phyloP scores from a whole-genome alignment of 1,140 invertebrate genomes.

The Heterodera carotae region DNA sequence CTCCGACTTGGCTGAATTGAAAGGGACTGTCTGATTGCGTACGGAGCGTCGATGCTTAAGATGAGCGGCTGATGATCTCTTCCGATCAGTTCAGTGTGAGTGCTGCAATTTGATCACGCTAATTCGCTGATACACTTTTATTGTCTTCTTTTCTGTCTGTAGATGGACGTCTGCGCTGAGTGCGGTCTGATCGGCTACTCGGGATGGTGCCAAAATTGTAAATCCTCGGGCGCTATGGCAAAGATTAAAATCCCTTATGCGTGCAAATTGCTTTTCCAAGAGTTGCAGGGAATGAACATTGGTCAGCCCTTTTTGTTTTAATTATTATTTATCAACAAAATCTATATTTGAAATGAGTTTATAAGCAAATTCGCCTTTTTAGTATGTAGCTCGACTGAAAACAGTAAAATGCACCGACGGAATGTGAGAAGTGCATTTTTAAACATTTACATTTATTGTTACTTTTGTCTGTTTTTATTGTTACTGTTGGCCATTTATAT shows the following conservation, averaged over 20 bases:
- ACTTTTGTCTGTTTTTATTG: too few relatives aligned
- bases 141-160: not conserved
- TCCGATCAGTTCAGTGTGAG: slow-evolving; percentile 83
- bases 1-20: slow-evolving; percentile 98
- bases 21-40: slow-evolving; percentile 95
- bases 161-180: slow-evolving; percentile 89
- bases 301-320: slow-evolving; percentile 76
- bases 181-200: slow-evolving; percentile 91
- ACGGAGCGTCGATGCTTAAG: slow-evolving; percentile 93
- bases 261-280: slow-evolving; percentile 97
- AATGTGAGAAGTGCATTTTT: not conserved
- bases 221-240: slow-evolving; percentile 73
- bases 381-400: not conserved
- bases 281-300: slow-evolving; percentile 97
- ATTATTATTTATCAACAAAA: too few relatives aligned
- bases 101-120: slow-evolving; percentile 8
- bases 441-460: not conserved
- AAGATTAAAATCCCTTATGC: slow-evolving; percentile 96
- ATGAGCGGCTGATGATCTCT: slow-evolving; percentile 93
- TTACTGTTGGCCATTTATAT: too few relatives aligned
- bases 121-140: slow-evolving; percentile 25
- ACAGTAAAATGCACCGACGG: slow-evolving; percentile 2
- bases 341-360: too few relatives aligned
- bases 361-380: too few relatives aligned
- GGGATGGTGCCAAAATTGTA: slow-evolving; percentile 91